Conservation (phyloP, 2,888 invertebrate species). For the Mimachlamys varia region DNA sequence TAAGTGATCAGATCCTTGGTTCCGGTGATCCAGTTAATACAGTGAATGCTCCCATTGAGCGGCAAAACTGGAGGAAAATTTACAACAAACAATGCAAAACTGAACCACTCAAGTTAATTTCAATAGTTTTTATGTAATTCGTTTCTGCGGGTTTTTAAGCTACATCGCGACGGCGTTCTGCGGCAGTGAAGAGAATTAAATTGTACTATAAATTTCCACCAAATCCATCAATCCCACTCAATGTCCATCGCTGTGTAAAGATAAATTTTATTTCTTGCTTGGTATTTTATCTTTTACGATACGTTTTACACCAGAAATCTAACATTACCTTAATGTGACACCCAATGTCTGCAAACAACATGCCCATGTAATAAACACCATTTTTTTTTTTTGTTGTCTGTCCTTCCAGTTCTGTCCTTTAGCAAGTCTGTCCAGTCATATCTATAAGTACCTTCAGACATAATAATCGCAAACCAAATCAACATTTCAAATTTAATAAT, state of each 20-base stretch:
- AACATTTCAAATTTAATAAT: conserved; percentile 19
- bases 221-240: conserved; percentile 28
- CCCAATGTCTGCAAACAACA: background rate
- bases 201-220: conserved; percentile 31
- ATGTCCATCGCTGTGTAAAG: conserved; percentile 34
- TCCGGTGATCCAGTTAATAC: conserved; percentile 6
- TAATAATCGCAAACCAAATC: background rate
- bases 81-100: conserved; percentile 31
- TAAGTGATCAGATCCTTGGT: background rate
- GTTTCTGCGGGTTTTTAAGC: conserved; percentile 19
- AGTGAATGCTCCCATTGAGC: conserved; percentile 4
- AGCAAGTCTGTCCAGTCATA: background rate
- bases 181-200: conserved; percentile 14
- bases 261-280: conserved; percentile 31
- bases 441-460: background rate
- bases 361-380: background rate
- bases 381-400: background rate
- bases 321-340: conserved; percentile 26
- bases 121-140: conserved; percentile 34
- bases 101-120: conserved; percentile 33
- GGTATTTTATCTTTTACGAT: conserved; percentile 17
- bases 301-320: conserved; percentile 23
- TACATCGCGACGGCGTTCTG: background rate
- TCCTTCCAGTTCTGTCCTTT: background rate
- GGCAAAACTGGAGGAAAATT: conserved; percentile 15